Conservation (phyloP, 2,888 invertebrate species). For the Stenodera caucasica region DNA sequence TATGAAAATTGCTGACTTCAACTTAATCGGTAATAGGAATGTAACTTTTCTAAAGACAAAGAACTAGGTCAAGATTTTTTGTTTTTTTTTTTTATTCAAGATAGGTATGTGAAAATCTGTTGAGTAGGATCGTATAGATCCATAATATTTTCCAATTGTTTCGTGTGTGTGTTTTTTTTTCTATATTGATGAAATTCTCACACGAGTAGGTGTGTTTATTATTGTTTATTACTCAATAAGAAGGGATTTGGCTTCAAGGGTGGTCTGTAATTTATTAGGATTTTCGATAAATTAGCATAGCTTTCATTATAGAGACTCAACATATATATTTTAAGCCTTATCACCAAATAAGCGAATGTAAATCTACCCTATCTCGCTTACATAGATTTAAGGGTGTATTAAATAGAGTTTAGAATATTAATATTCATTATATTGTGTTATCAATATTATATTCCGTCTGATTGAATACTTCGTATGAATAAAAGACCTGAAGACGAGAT, state of each 20-base stretch:
- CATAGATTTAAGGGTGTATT: not conserved
- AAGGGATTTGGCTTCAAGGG: too few species aligned
- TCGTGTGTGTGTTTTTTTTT: too few species aligned
- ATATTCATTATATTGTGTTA: not conserved
- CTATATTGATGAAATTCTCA: too few species aligned
- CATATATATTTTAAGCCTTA: not conserved
- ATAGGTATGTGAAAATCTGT: not conserved
- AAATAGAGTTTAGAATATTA: not conserved
- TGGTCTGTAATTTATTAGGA: too few species aligned
- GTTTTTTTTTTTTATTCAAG: not conserved
- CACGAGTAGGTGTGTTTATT: too few species aligned
- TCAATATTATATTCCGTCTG: too few species aligned
- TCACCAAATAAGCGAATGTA: not conserved
- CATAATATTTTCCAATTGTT: not conserved
- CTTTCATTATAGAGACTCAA: not conserved
- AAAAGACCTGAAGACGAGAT: too few species aligned
- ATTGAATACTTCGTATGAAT: too few species aligned
- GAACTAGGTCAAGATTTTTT: not conserved
- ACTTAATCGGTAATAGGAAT: not conserved
- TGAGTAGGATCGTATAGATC: not conserved
- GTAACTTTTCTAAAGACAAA: not conserved
- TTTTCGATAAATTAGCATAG: too few species aligned
- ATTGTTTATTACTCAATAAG: too few species aligned
- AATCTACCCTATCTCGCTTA: not conserved
- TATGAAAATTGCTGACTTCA: not conserved